Evolutionary conservation across 2,797 vertebrate species (phyloP).

Genomic region (Oceanodroma leucorhoa): DNA sequence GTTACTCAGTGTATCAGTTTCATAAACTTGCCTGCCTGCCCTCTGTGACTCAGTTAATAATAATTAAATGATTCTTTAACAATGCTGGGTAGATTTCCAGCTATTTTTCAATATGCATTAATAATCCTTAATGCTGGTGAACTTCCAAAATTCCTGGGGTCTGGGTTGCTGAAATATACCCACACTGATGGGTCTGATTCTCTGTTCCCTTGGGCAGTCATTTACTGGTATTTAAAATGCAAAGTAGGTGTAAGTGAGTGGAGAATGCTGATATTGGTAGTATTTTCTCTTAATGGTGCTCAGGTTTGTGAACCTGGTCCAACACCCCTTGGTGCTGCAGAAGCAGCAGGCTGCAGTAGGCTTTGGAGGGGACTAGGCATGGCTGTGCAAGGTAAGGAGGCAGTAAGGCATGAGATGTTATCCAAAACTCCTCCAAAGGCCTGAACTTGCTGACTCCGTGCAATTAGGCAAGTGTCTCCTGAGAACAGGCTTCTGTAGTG

Average conservation of each 20-base stretch:
- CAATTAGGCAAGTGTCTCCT: not conserved
- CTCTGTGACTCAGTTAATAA: slow-evolving; percentile 59
- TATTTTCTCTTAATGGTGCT: slow-evolving; percentile 30
- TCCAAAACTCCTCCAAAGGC: slow-evolving; percentile 6
- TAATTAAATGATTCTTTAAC: slow-evolving; percentile 61
- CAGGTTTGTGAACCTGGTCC: slow-evolving; percentile 45
- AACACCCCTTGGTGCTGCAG: slow-evolving; percentile 49
- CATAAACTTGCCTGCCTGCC: slow-evolving; percentile 32
- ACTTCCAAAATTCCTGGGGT: slow-evolving; percentile 59
- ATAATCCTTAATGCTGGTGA: slow-evolving; percentile 29
- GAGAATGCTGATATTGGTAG: slow-evolving; percentile 52
- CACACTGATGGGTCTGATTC: slow-evolving; percentile 42
- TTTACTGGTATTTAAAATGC: slow-evolving; percentile 51
- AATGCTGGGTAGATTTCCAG: slow-evolving; percentile 50
- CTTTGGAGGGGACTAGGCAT: slow-evolving; percentile 9
- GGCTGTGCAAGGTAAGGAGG: slow-evolving; percentile 13
- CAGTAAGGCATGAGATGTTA: not conserved
- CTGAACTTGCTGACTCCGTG: slow-evolving; percentile 2
- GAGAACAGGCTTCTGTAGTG: not conserved
- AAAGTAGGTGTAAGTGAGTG: slow-evolving; percentile 10
- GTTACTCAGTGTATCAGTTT: slow-evolving; percentile 22
- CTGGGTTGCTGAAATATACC: slow-evolving; percentile 26
- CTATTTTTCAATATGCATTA: slow-evolving; percentile 53
- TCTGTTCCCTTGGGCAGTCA: slow-evolving; percentile 34
- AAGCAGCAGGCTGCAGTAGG: not conserved